Percentiles rank a stretch among this genome's conserved stretches.
Evolutionary conservation across 1,140 invertebrate species (phyloP).

Genomic region (Caligus rogercresseyi): DNA sequence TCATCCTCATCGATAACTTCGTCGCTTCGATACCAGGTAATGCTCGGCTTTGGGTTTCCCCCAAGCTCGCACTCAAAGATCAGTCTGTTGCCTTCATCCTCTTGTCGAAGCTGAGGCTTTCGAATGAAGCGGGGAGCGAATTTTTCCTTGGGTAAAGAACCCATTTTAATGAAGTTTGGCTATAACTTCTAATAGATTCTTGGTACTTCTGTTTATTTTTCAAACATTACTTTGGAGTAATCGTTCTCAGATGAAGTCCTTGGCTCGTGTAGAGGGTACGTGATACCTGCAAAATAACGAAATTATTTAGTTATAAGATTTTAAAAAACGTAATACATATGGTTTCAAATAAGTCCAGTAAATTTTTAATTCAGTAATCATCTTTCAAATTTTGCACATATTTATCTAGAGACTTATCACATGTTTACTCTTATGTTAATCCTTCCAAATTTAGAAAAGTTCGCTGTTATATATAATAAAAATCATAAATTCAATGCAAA

Average conservation of each 20-base stretch:
- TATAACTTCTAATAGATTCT: background rate
- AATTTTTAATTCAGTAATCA: too few relatives aligned
- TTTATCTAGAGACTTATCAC: too few relatives aligned
- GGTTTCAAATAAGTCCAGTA: too few relatives aligned
- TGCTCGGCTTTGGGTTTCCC: constrained; percentile 68
- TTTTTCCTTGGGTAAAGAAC: constrained; percentile 42
- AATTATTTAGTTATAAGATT: too few relatives aligned
- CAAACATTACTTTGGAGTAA: background rate
- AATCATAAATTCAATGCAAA: too few relatives aligned
- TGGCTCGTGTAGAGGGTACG: background rate
- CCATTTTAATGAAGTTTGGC: constrained; percentile 1
- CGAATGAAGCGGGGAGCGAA: constrained; percentile 91
- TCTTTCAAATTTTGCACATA: too few relatives aligned
- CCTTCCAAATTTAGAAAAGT: too few relatives aligned
- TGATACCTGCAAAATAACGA: background rate
- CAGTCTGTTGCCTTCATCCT: constrained; percentile 84
- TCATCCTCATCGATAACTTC: constrained; percentile 54
- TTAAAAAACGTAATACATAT: too few relatives aligned
- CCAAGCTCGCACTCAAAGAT: constrained; percentile 84
- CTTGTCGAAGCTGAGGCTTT: constrained; percentile 84
- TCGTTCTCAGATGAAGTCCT: too few relatives aligned
- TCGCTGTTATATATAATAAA: too few relatives aligned
- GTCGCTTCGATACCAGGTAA: constrained; percentile 76
- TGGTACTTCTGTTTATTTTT: background rate
- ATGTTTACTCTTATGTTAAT: too few relatives aligned